Evolutionary conservation across 2,113 vertebrate genomes (phyloP).

Genomic region (Euleptes europaea): DNA sequence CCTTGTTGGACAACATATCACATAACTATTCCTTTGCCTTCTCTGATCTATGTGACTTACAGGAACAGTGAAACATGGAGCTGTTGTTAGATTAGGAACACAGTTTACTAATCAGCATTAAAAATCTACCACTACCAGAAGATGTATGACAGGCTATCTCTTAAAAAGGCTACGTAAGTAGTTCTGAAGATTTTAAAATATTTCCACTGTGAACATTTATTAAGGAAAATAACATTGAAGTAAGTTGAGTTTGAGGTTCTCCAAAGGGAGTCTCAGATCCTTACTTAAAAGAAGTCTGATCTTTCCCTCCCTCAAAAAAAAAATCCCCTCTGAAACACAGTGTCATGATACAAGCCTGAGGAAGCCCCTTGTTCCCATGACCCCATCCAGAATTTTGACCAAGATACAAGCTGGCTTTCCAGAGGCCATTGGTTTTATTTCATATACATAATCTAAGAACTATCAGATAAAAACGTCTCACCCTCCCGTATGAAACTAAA

Average conservation of each 20-base stretch:
- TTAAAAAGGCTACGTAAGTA: not conserved
- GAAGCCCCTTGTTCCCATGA: not conserved
- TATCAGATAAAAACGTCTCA: slow-evolving; percentile 43
- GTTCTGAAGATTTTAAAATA: not conserved
- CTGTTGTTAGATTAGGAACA: not conserved
- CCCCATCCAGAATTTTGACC: slow-evolving; percentile 6
- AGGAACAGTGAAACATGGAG: not conserved
- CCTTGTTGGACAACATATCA: not conserved
- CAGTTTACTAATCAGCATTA: not conserved
- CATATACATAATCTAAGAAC: slow-evolving; percentile 51
- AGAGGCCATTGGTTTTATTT: slow-evolving; percentile 53
- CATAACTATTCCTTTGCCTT: not conserved
- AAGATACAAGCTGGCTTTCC: slow-evolving; percentile 43
- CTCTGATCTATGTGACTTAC: not conserved
- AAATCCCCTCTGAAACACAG: not conserved
- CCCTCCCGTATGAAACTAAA: slow-evolving; percentile 39
- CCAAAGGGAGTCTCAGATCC: not conserved
- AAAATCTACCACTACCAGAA: not conserved
- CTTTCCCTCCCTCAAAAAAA: no score
- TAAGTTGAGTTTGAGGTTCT: not conserved
- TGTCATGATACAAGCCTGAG: not conserved
- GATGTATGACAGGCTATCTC: not conserved
- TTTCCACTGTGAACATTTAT: not conserved
- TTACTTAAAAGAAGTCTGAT: not conserved
- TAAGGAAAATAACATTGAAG: no score